Conservation (phyloP, 23 tunicate species). For the Trididemnum nubilum region DNA sequence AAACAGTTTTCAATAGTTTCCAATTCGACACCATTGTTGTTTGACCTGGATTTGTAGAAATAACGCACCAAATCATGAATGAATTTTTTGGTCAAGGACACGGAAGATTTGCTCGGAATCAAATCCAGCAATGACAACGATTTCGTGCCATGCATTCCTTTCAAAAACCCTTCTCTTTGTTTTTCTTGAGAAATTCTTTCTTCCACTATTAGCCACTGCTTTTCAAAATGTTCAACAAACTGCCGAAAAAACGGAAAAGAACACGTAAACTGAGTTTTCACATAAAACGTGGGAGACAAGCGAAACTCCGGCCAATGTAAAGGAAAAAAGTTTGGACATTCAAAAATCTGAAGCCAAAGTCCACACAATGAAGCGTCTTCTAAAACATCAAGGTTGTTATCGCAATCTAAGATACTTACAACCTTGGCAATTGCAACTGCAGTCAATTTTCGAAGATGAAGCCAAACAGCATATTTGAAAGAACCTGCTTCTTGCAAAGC, state of each 20-base stretch:
- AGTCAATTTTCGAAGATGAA: conserved; percentile 27
- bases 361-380: background rate
- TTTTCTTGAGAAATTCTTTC: background rate
- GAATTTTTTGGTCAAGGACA: background rate
- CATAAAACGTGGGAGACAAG: background rate
- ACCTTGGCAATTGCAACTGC: conserved; percentile 47
- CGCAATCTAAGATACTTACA: conserved; percentile 40
- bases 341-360: conserved; percentile 21
- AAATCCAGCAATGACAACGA: background rate
- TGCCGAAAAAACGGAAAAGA: background rate
- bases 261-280: background rate
- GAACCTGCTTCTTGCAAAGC: conserved; percentile 75
- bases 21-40: background rate
- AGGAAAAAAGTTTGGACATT: background rate
- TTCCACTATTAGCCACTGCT: conserved; percentile 25
- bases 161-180: background rate
- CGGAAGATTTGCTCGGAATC: background rate
- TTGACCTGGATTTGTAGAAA: conserved; percentile 19
- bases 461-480: conserved; percentile 65
- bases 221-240: conserved; percentile 2
- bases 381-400: conserved; percentile 46
- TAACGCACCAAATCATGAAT: conserved; percentile 17
- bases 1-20: conserved; percentile 2
- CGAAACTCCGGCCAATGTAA: background rate
- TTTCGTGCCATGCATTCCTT: no score